phyloP scores from a whole-genome alignment of 2,888 invertebrate species.

The Suillia variegata region DNA sequence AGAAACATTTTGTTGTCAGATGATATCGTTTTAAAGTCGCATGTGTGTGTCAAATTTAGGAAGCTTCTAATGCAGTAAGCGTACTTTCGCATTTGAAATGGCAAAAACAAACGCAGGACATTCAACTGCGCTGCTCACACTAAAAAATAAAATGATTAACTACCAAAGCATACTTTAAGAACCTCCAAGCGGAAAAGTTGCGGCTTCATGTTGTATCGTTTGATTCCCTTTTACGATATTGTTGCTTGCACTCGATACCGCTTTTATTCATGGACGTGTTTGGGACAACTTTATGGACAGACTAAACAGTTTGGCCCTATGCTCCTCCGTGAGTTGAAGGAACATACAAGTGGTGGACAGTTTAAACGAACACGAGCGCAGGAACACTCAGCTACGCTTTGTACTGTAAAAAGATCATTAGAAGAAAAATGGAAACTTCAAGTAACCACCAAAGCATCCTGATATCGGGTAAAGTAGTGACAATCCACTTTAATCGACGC shows the following conservation, averaged over 20 bases:
- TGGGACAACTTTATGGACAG: background rate
- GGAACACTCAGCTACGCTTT: conserved; percentile 7
- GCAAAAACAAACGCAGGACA: background rate
- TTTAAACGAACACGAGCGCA: too few relatives aligned
- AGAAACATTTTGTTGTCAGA: conserved; percentile 39
- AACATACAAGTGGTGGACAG: too few relatives aligned
- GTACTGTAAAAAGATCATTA: conserved; percentile 1
- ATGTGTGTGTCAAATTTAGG: too few relatives aligned
- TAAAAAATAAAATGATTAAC: too few relatives aligned
- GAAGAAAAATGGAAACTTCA: background rate
- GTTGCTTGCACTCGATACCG: background rate
- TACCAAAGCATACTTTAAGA: background rate
- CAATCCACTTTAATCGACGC: too few relatives aligned
- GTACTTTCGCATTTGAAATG: too few relatives aligned
- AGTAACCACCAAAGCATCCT: background rate
- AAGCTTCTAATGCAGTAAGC: conserved; percentile 39
- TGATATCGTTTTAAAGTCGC: too few relatives aligned
- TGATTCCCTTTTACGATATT: conserved; percentile 3
- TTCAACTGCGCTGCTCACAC: background rate
- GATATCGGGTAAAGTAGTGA: background rate
- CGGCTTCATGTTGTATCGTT: background rate
- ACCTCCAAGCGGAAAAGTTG: background rate
- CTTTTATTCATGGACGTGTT: too few relatives aligned
- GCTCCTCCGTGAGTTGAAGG: too few relatives aligned
- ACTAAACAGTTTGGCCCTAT: background rate